These are phyloP conservation scores for Chymomyza costata DNA, from an alignment of 1,140 invertebrate genomes.

Conservation along the genomic window DNA sequence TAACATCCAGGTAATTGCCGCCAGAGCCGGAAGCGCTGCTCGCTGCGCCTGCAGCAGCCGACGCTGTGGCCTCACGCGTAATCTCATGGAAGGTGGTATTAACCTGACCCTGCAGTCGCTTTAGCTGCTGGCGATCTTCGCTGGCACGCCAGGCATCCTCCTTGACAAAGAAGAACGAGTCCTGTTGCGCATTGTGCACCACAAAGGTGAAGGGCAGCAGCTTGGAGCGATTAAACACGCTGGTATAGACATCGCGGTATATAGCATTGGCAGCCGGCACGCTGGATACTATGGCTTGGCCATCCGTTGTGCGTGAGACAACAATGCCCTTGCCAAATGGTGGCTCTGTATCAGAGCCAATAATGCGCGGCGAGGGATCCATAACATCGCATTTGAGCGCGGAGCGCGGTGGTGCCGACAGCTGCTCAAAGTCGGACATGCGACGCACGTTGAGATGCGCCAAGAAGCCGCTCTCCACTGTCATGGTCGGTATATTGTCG, in stretches of 20 bases:
- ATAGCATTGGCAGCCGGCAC: slow-evolving; percentile 91
- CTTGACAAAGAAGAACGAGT: slow-evolving; percentile 97
- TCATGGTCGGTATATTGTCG: slow-evolving; percentile 77
- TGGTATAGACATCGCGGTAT: slow-evolving; percentile 93
- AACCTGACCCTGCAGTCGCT: slow-evolving; percentile 90
- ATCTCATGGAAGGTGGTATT: slow-evolving; percentile 95
- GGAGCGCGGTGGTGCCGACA: slow-evolving; percentile 84
- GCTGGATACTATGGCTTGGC: slow-evolving; percentile 88
- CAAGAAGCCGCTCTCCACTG: slow-evolving; percentile 86
- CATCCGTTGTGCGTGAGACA: slow-evolving; percentile 86
- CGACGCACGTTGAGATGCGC: slow-evolving; percentile 85
- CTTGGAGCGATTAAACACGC: slow-evolving; percentile 93
- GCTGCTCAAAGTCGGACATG: slow-evolving; percentile 82
- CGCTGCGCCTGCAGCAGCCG: not conserved
- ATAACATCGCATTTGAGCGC: slow-evolving; percentile 85
- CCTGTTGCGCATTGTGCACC: slow-evolving; percentile 90
- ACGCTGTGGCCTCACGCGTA: slow-evolving; percentile 78
- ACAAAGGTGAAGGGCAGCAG: slow-evolving; percentile 92
- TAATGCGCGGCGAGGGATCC: slow-evolving; percentile 81
- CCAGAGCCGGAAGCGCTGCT: slow-evolving; percentile 1
- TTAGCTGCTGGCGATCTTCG: slow-evolving; percentile 91
- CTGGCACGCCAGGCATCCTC: slow-evolving; percentile 90
- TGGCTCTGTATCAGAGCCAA: slow-evolving; percentile 86
- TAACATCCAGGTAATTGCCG: slow-evolving; percentile 85
- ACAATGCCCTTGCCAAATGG: slow-evolving; percentile 94